Evolutionary conservation across 53 echinoderm and acorn worm species (phyloP).

Genomic region (Hippasteria phrygiana): DNA sequence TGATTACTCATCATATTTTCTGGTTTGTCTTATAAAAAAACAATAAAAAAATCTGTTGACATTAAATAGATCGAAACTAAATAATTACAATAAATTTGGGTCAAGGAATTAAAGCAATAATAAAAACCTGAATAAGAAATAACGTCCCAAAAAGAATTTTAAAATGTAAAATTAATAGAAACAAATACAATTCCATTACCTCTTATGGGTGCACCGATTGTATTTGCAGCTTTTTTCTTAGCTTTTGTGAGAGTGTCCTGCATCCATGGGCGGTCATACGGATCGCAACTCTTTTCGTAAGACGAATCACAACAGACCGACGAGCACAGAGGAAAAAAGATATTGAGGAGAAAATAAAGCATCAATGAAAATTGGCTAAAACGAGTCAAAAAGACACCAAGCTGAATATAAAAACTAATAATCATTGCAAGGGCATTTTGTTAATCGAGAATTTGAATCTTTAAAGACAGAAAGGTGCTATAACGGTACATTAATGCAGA

Average conservation of each 20-base stretch:
- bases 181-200: conserved; percentile 52
- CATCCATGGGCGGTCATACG: conserved; percentile 86
- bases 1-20: too few species aligned
- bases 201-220: conserved; percentile 68
- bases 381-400: neutral
- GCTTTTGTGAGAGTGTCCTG: conserved; percentile 59
- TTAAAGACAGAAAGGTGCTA: neutral
- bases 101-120: neutral
- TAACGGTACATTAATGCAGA: neutral
- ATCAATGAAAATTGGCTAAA: neutral
- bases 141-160: neutral
- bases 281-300: conserved; percentile 66
- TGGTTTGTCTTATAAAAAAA: too few species aligned
- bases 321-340: neutral
- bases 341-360: neutral
- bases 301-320: neutral
- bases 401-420: neutral
- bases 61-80: too few species aligned
- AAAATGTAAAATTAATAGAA: neutral
- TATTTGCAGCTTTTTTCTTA: conserved; percentile 63
- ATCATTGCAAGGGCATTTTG: neutral
- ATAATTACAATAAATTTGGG: neutral
- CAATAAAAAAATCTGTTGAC: too few species aligned
- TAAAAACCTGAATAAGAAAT: neutral
- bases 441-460: neutral